Conservation (phyloP, 2,888 invertebrate species). For the Hydrotaea cyrtoneurina region DNA sequence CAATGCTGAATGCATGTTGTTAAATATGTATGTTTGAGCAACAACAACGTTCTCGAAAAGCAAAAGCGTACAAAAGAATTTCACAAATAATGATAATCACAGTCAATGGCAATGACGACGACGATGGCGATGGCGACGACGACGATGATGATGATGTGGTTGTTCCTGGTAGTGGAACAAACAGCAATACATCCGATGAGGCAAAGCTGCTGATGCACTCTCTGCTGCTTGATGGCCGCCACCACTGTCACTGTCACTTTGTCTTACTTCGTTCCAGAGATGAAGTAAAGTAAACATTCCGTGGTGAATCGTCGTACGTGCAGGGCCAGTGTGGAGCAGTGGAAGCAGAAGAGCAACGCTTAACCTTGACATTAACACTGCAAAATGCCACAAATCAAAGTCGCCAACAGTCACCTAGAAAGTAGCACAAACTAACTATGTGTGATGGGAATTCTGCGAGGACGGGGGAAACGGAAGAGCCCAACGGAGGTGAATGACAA, state of each 20-base stretch:
- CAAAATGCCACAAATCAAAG: slow-evolving; percentile 63
- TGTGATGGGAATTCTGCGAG: not conserved
- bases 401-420: slow-evolving; percentile 45
- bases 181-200: slow-evolving; percentile 36
- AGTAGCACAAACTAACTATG: slow-evolving; percentile 34
- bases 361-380: slow-evolving; percentile 68
- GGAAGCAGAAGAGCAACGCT: slow-evolving; percentile 55
- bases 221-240: slow-evolving; percentile 23
- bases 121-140: slow-evolving; percentile 35
- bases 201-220: slow-evolving; percentile 51
- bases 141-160: slow-evolving; percentile 9
- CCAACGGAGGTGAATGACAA: not conserved
- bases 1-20: no score
- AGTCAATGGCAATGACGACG: slow-evolving; percentile 14
- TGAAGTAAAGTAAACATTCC: not conserved
- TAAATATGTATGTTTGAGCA: not conserved
- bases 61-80: slow-evolving; percentile 31
- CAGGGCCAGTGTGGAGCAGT: not conserved
- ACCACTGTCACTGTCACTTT: slow-evolving; percentile 9
- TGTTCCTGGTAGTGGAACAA: slow-evolving; percentile 3
- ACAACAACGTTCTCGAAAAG: not conserved
- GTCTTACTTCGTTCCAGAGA: not conserved
- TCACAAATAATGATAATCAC: slow-evolving; percentile 51
- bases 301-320: not conserved
- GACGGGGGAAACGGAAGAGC: not conserved